Conservation (phyloP, 2,888 invertebrate species). For the Crepidodera aurea region DNA sequence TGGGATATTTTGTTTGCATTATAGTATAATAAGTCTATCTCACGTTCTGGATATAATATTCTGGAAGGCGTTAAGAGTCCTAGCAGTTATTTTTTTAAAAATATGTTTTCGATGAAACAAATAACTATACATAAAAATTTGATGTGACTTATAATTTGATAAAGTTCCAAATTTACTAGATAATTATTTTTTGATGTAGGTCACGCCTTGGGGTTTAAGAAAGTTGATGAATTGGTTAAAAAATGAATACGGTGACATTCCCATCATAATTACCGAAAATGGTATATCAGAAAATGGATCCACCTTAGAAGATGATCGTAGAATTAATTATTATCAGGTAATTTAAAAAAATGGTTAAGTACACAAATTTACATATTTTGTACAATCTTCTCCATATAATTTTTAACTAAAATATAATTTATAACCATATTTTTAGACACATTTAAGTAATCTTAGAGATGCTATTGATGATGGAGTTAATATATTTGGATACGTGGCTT, state of each 20-base stretch:
- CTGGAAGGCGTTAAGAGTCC: too few species aligned
- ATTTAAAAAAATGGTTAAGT: neutral
- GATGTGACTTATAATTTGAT: too few species aligned
- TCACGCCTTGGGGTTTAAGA: slow-evolving; percentile 68
- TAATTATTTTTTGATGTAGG: too few species aligned
- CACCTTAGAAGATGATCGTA: slow-evolving; percentile 62
- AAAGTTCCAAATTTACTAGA: too few species aligned
- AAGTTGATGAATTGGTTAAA: slow-evolving; percentile 65
- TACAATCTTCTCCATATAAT: too few species aligned
- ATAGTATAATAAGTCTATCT: too few species aligned
- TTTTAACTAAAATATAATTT: neutral
- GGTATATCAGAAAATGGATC: slow-evolving; percentile 63
- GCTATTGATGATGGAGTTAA: slow-evolving; percentile 59
- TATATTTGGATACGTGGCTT: slow-evolving; percentile 66
- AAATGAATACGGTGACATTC: slow-evolving; percentile 60
- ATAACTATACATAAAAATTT: too few species aligned
- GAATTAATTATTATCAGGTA: slow-evolving; percentile 59
- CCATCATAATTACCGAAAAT: slow-evolving; percentile 68
- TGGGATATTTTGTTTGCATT: too few species aligned
- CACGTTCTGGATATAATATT: too few species aligned
- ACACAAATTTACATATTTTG: too few species aligned
- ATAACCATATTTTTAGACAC: neutral
- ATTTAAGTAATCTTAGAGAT: slow-evolving; percentile 44
- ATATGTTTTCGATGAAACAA: too few species aligned
- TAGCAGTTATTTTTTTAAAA: too few species aligned